Base-by-base conservation (phyloP, 2,888 invertebrate species). In the Drosophila colorata region DNA sequence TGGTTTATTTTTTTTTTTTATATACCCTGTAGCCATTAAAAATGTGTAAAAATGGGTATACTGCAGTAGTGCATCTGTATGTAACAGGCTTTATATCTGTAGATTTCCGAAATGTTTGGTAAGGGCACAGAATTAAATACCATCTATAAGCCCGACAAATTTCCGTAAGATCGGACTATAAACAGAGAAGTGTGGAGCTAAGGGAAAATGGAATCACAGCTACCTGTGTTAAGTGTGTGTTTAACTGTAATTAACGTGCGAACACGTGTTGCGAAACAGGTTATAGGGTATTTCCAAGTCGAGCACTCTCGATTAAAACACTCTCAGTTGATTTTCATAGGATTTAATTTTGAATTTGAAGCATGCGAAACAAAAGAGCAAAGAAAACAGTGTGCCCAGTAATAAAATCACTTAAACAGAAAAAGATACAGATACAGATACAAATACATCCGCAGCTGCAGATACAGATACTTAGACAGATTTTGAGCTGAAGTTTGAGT, bases 371-470 rank as follows among this genome's bases (percentile, higher is more conserved):
- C 55, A 76, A 67, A 70, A 64, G 68, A 67, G 59, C 67, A 20
- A 64, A 51, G 73, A 57, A 67, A 77, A 76, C 71, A 59, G 49
- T 77, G 56, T 60, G 65, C 53, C 49, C 57, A 70, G 81, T 74
- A 85, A 85, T 84, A 85, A 84, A 84, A 85, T 79, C 82, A 74
- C 77, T 83, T 74, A 38, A 72, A 47, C 61, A 49, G 46, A 44
- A 18, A 59, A 38, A 46, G 20, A 28, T 49, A 57, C 7, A 44
- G 46, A 46, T 47, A 64, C 48, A 49, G 60, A 44, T 40, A 58
- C 47, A 63, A 48, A 55, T 56, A 47, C 52, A 69, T 55, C 18
- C 49, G 9, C 2, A 52, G 47, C 7, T 18, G 35, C 5, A 59
- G 52, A 37, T 49, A 37, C 18, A 52, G 18, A 28, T 58, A 40